Conservation (phyloP, 1,140 invertebrate genomes). For the Cataglyphis hispanica region DNA sequence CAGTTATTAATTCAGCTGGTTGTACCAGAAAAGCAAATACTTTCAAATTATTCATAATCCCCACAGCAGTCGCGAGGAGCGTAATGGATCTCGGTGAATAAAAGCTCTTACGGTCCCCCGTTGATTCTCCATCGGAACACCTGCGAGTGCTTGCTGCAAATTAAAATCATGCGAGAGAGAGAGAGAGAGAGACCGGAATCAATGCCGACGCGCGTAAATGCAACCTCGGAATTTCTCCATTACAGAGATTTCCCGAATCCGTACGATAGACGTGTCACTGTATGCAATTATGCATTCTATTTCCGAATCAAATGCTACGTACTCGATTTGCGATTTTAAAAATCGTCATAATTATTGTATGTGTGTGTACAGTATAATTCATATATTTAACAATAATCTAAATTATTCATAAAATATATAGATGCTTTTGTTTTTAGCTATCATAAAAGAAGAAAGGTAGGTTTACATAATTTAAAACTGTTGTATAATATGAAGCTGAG, state of each 20-base stretch:
- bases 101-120: slow-evolving; percentile 62
- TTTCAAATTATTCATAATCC: slow-evolving; percentile 76
- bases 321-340: background rate
- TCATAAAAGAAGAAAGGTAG: background rate
- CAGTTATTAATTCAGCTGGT: slow-evolving; percentile 69
- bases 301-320: background rate
- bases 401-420: background rate
- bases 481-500: background rate
- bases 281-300: slow-evolving; percentile 31
- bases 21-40: slow-evolving; percentile 72
- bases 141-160: slow-evolving; percentile 28
- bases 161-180: slow-evolving; percentile 54
- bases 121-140: slow-evolving; percentile 56
- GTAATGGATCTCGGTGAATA: slow-evolving; percentile 69
- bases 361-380: no score
- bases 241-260: slow-evolving; percentile 18
- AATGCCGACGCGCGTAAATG: slow-evolving; percentile 18
- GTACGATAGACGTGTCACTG: background rate
- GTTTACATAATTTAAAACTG: background rate
- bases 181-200: slow-evolving; percentile 27
- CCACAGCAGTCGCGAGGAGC: slow-evolving; percentile 48
- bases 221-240: slow-evolving; percentile 35
- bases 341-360: background rate
- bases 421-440: no score
- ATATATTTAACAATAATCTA: background rate